Evolutionary conservation across 1,140 invertebrate genomes (phyloP), one percentile per base, ranked within the genome.

Genomic region (Hycleus cichorii): DNA sequence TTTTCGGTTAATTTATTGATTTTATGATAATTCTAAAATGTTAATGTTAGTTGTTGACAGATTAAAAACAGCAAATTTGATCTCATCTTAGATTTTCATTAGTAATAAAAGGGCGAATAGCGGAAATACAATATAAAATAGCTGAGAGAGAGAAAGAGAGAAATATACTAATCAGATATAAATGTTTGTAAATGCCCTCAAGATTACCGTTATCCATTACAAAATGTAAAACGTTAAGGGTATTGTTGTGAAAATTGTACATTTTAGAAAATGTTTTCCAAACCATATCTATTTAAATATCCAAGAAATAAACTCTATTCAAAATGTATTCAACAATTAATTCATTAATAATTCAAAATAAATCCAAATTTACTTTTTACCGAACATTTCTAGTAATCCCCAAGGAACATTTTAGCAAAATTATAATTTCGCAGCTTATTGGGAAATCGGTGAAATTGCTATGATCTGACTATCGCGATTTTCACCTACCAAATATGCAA

Each of bases 151-250:
- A 32, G 32, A 57, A 39, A 12, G 38, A 51, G 52, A 55, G 48
- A 55, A 60, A 49, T 60, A 52, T 52, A 46, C 57, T 58, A 58
- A 58, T 58, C 57, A 58, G 57, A 51, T 52, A 58, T 58, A 49
- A 58, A 58, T 58, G 57, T 52, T 58, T 43, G 43, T 52, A 51
- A 58, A 58, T 58, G 50, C 57, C 57, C 57, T 49, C 57, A 50
- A 58, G 57, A 58, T 58, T 58, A 52, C 50, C 49, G 44, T 49
- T 52, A 58, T 58, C 57, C 57, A 58, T 58, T 58, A 46, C 50
- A 48, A 27, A 47, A 32, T 9, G 39, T 48, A 46, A 49, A 57
- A 57, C 27, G 54, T 48, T 48, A 4, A 32, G 26, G 47, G 46
- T 57, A 57, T 57, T 57, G 54, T 57, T 49, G 24, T 43, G 46